Evolutionary conservation across 2,797 vertebrate genomes (phyloP).

Genomic region (Dromococcyx pavoninus): DNA sequence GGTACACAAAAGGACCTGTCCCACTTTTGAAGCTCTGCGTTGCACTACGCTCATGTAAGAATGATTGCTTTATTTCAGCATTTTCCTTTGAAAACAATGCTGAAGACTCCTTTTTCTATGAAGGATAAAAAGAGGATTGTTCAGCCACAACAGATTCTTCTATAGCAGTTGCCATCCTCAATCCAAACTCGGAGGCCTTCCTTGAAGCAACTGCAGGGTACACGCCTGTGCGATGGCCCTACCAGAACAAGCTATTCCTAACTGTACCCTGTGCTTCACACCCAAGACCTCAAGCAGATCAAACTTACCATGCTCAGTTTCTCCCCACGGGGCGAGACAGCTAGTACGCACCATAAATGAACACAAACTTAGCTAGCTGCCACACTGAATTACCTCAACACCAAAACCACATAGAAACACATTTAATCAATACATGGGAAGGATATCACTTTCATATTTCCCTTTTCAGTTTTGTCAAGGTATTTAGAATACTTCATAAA

Average conservation of each 20-base stretch:
- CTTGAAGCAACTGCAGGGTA: neutral
- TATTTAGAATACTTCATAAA: neutral
- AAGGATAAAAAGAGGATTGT: neutral
- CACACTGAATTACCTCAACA: neutral
- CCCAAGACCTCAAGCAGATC: neutral
- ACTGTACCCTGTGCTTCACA: neutral
- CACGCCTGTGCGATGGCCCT: neutral
- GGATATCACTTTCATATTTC: neutral
- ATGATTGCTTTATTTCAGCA: neutral
- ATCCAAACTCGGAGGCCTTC: neutral
- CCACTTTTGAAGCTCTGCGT: neutral
- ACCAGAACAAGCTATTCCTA: neutral
- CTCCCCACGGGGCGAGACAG: neutral
- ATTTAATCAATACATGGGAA: neutral
- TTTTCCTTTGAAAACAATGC: neutral
- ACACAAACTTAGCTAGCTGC: neutral
- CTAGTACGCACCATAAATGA: neutral
- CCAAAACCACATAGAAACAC: neutral
- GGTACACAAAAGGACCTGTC: neutral
- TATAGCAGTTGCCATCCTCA: neutral
- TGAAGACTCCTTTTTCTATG: neutral
- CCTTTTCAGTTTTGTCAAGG: neutral
- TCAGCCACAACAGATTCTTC: neutral
- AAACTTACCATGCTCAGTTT: neutral
- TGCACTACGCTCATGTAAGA: neutral